Base-by-base conservation (phyloP, 2,888 invertebrate genomes). In the Drosophila peninsularis region DNA sequence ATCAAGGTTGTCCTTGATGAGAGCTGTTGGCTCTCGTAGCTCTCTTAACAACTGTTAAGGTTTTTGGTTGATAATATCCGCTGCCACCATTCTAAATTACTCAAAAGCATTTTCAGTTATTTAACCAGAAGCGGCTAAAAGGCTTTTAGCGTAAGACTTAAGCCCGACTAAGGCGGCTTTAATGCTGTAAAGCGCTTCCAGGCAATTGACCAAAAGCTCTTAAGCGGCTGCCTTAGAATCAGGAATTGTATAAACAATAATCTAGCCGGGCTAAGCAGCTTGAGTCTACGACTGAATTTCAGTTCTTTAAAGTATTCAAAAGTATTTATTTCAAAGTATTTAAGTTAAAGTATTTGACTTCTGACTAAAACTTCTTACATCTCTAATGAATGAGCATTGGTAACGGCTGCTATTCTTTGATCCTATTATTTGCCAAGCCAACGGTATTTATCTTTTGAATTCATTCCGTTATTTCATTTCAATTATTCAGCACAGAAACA, bases 171-270 rank as follows among this genome's bases (percentile, higher is more conserved):
- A 55, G 19, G 14, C 27, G n/a, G 34, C 3, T 55, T 42, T 34
- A 27, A 27, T 58, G 44, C 42, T 32, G 30, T 49, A 49, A 65
- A 62, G 13, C 14, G n/a, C n/a, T 32, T 30, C 27, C 34, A 21
- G 21, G 19, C 32, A 45, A 55, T 47, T 37, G 19, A 30, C 30
- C 19, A 39, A 47, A 44, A 56, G 39, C 55, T 27, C 39, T 34
- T 41, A 10, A 55, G 37, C 54, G 13, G 30, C 4, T 11, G 17
- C 5, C 14, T 34, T 5, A 11, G 42, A 55, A 42, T 44, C 21
- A 39, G 13, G 17, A n/a, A 42, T 42, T 44, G 17, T 42, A 55
- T 21, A 13, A 27, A 11, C 5, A 7, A 11, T 36, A 13, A 36
- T n/a, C 17, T 42, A 24, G 13, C 17, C 13, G n/a, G 11, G 34